Conservation (phyloP, 1,140 invertebrate species). For the Atta texana region DNA sequence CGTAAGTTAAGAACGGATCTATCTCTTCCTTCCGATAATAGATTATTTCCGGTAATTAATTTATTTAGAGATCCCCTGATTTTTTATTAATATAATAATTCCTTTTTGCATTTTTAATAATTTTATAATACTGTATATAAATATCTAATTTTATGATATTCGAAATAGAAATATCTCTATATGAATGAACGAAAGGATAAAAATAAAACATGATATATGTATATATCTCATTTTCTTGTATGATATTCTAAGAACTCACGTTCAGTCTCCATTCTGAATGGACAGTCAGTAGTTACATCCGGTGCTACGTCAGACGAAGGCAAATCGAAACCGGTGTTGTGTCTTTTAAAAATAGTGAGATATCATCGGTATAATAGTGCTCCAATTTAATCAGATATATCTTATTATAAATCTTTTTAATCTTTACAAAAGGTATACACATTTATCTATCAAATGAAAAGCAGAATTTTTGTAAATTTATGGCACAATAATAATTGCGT, state of each 20-base stretch:
- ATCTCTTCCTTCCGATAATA: slow-evolving; percentile 33
- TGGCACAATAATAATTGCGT: neutral
- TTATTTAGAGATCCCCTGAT: neutral
- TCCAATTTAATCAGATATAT: slow-evolving; percentile 1
- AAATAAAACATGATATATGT: slow-evolving; percentile 4
- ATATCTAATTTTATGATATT: neutral
- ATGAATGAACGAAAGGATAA: slow-evolving; percentile 7
- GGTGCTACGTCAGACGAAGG: slow-evolving; percentile 71
- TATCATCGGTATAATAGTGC: neutral
- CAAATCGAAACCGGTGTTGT: slow-evolving; percentile 58
- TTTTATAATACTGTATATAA: neutral
- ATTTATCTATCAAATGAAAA: neutral
- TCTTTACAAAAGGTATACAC: neutral
- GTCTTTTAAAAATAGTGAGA: slow-evolving; percentile 61
- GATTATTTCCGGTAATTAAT: slow-evolving; percentile 18
- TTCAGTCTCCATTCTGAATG: slow-evolving; percentile 44
- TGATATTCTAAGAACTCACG: slow-evolving; percentile 35
- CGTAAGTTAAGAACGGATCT: neutral
- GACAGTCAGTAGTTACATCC: slow-evolving; percentile 72
- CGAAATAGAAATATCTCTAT: neutral
- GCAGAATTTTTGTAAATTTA: slow-evolving; percentile 3
- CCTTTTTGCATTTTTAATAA: neutral
- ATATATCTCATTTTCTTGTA: neutral
- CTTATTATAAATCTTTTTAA: neutral
- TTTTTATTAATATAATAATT: neutral